Evolutionary conservation across 2,888 invertebrate species (phyloP).

Genomic region (Pterostichus madidus): DNA sequence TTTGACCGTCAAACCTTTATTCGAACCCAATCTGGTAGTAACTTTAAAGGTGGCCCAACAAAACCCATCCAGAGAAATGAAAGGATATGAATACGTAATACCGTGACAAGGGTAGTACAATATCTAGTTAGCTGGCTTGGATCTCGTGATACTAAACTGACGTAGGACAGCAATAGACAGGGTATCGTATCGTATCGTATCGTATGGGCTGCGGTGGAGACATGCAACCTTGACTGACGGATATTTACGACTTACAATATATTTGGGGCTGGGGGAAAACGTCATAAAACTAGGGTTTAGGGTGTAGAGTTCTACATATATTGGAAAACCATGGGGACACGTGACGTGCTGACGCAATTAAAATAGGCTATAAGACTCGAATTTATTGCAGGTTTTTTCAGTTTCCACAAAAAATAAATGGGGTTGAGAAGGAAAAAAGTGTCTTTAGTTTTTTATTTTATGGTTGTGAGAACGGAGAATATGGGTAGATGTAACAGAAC

Average conservation of each 20-base stretch:
- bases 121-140: constrained; percentile 32
- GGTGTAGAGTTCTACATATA: constrained; percentile 13
- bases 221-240: constrained; percentile 55
- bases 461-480: background rate
- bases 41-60: constrained; percentile 34
- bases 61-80: constrained; percentile 33
- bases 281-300: constrained; percentile 46
- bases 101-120: constrained; percentile 40
- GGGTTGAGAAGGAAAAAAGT: background rate
- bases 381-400: constrained; percentile 33
- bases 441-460: background rate
- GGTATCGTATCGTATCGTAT: too few species aligned
- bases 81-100: constrained; percentile 51
- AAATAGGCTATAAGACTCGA: constrained; percentile 10
- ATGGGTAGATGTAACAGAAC: too few species aligned
- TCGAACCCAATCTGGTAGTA: constrained; percentile 20
- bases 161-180: constrained; percentile 7
- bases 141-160: constrained; percentile 43
- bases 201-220: constrained; percentile 6
- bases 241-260: constrained; percentile 55
- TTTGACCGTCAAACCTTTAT: constrained; percentile 27
- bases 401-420: background rate
- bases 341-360: constrained; percentile 41
- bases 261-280: constrained; percentile 21
- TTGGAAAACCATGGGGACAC: constrained; percentile 46